Conservation (phyloP, 2,113 vertebrate species). For the Hippocampus barbouri region DNA sequence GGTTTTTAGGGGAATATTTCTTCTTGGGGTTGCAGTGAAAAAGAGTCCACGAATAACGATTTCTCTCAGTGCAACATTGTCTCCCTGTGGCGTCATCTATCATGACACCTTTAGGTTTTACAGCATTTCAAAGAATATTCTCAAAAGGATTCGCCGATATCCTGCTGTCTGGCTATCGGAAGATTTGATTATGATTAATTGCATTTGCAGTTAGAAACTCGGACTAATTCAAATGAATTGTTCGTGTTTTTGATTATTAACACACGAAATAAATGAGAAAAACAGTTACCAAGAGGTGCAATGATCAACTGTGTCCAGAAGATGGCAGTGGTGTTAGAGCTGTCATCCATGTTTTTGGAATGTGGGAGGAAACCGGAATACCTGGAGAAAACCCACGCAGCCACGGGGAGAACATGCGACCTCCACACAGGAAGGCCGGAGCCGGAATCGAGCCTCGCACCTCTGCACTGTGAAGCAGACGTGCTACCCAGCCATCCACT, state of each 20-base stretch:
- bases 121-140: neutral
- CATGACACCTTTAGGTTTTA: neutral
- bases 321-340: neutral
- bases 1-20: neutral
- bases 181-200: neutral
- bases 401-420: too few relatives aligned
- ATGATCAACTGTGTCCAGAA: neutral
- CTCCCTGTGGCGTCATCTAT: slow-evolving; percentile 33
- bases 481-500: too few relatives aligned
- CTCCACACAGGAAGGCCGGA: too few relatives aligned
- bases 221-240: neutral
- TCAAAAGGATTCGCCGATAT: neutral
- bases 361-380: too few relatives aligned
- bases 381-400: too few relatives aligned
- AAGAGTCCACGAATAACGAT: neutral
- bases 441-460: too few relatives aligned
- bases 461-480: too few relatives aligned
- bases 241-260: neutral
- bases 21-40: neutral
- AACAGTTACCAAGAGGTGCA: neutral
- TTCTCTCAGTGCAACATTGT: slow-evolving; percentile 17
- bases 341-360: too few relatives aligned
- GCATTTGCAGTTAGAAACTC: neutral
- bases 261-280: neutral
- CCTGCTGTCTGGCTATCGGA: neutral